These are phyloP conservation scores for Calephelis perditalis DNA, from an alignment of 2,888 invertebrate genomes.

Conservation along the genomic window DNA sequence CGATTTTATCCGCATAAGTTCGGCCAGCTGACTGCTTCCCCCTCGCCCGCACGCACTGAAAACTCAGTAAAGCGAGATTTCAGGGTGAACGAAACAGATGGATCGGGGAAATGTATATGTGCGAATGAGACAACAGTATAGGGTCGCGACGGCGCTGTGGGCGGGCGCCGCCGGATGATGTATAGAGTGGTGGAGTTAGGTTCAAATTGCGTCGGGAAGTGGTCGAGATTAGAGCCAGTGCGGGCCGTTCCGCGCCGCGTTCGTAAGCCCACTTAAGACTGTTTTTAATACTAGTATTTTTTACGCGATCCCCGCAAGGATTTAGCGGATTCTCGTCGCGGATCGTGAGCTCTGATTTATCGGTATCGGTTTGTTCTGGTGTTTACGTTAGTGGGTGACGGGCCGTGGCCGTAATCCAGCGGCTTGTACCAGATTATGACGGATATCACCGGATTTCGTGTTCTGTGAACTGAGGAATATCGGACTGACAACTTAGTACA, in stretches of 20 bases:
- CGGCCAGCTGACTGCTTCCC: constrained; percentile 74
- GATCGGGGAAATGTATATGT: constrained; percentile 23
- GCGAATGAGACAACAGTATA: constrained; percentile 48
- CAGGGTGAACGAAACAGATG: constrained; percentile 48
- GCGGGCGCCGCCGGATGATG: constrained; percentile 79
- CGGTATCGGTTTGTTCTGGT: constrained; percentile 73
- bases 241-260: constrained; percentile 81
- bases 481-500: constrained; percentile 17
- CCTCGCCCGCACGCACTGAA: constrained; percentile 57
- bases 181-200: constrained; percentile 86
- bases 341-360: constrained; percentile 77
- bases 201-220: constrained; percentile 87
- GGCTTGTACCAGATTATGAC: constrained; percentile 73
- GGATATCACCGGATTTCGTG: constrained; percentile 67
- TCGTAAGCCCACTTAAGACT: constrained; percentile 84
- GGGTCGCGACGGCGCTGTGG: constrained; percentile 65
- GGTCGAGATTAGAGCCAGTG: constrained; percentile 84
- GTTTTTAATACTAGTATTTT: constrained; percentile 85
- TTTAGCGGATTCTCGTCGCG: constrained; percentile 75
- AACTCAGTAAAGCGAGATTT: constrained; percentile 68
- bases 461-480: constrained; percentile 53
- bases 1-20: constrained; percentile 77
- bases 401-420: constrained; percentile 67
- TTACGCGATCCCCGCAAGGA: constrained; percentile 78
- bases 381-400: constrained; percentile 75